Evolutionary conservation across 2,113 vertebrate genomes (phyloP).

Genomic region (Trachemys scripta): DNA sequence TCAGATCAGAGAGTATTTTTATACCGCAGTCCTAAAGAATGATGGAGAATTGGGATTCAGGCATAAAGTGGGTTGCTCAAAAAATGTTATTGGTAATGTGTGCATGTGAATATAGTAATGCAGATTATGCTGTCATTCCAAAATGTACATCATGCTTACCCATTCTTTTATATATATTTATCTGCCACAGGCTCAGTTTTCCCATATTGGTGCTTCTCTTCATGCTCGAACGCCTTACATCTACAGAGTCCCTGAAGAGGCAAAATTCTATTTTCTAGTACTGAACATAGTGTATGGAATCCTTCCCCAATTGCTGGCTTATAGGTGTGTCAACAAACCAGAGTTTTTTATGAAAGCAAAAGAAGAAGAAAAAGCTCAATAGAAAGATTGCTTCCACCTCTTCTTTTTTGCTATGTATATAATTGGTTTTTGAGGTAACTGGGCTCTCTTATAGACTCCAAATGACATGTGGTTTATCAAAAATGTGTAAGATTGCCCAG

Average conservation of each 20-base stretch:
- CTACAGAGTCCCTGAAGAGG: constrained; percentile 90
- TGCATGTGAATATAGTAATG: not conserved
- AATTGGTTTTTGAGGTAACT: not conserved
- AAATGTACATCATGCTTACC: constrained; percentile 22
- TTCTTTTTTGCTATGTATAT: not conserved
- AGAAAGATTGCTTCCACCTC: constrained; percentile 15
- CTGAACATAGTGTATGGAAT: constrained; percentile 88
- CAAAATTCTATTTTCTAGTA: constrained; percentile 85
- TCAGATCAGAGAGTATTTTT: constrained; percentile 6
- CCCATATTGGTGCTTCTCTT: constrained; percentile 93
- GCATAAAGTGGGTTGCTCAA: constrained; percentile 25
- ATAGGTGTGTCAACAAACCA: constrained; percentile 88
- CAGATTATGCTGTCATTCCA: not conserved
- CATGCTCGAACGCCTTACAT: constrained; percentile 94
- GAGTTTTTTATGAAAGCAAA: constrained; percentile 88
- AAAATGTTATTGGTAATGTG: constrained; percentile 32
- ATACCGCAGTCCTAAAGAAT: not conserved
- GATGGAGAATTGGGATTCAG: not conserved
- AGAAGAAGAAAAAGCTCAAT: constrained; percentile 80
- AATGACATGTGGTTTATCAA: not conserved
- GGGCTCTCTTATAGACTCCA: constrained; percentile 13
- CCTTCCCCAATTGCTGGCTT: constrained; percentile 92
- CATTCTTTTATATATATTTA: constrained; percentile 38
- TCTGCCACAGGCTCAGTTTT: constrained; percentile 91
- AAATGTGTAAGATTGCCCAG: constrained; percentile 23